Percentiles rank a stretch among this genome's conserved stretches.
Conservation (phyloP, 2,113 vertebrate species). For the Piprites chloris region DNA sequence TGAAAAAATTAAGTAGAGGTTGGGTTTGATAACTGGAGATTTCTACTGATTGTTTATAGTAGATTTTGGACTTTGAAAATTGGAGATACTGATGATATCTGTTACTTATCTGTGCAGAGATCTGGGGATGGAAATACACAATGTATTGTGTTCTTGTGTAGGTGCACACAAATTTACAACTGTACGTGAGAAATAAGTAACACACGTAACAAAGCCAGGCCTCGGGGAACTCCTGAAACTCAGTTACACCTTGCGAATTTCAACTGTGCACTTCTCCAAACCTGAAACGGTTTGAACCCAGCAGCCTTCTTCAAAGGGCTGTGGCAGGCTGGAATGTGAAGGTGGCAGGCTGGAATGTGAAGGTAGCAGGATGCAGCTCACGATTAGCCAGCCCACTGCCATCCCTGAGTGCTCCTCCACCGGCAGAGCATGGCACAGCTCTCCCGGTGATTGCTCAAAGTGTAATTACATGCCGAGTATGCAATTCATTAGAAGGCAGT, state of each 20-base stretch:
- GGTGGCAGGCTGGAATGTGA: neutral
- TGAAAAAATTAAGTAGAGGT: neutral
- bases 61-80: neutral
- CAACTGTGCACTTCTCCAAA: neutral
- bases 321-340: neutral
- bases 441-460: neutral
- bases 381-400: neutral
- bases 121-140: neutral
- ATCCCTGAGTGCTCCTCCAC: neutral
- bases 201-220: neutral
- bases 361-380: neutral
- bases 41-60: neutral
- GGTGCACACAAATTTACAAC: too few relatives aligned
- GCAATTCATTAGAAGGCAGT: neutral
- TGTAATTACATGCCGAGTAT: neutral
- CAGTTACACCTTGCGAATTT: neutral
- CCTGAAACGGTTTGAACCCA: neutral
- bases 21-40: neutral
- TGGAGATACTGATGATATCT: neutral
- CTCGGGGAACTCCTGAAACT: neutral
- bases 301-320: neutral
- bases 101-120: neutral
- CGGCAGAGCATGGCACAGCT: neutral
- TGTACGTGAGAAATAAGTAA: neutral
- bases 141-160: neutral